phyloP scores from a whole-genome alignment of 2,113 vertebrate genomes.

The Nipponia nippon region DNA sequence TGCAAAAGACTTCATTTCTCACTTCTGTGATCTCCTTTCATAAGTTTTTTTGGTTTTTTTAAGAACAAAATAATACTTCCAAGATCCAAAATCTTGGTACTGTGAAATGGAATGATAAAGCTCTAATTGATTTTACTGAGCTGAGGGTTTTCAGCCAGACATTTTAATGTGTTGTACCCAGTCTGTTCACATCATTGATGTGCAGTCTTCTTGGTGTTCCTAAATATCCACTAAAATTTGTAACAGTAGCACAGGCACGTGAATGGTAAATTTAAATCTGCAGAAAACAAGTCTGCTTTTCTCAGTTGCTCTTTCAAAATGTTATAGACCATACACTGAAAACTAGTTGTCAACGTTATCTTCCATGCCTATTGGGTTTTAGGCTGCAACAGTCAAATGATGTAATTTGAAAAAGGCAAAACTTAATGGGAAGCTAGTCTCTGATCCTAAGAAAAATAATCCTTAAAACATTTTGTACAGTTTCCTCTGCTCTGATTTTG shows the following conservation, averaged over 20 bases:
- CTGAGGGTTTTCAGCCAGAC: neutral
- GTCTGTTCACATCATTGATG: neutral
- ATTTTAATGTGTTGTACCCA: neutral
- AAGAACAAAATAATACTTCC: neutral
- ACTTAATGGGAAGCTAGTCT: neutral
- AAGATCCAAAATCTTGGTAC: neutral
- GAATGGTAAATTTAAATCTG: neutral
- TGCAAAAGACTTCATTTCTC: neutral
- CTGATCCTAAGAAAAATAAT: neutral
- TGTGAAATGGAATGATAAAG: neutral
- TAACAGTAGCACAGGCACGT: accelerated
- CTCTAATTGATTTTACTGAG: neutral
- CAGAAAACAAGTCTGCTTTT: neutral
- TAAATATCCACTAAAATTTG: neutral
- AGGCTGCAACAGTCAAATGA: neutral
- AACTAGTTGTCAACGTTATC: neutral
- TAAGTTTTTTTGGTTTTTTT: neutral
- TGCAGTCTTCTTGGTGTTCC: neutral
- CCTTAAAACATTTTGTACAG: neutral
- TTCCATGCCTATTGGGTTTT: neutral
- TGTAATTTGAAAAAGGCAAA: neutral
- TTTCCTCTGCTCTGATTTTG: neutral
- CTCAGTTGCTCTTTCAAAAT: neutral
- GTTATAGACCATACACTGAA: neutral
- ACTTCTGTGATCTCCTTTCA: neutral